These are phyloP conservation scores for Anoplopoma fimbria DNA, from an alignment of 2,113 vertebrate species.

Conservation along the genomic window DNA sequence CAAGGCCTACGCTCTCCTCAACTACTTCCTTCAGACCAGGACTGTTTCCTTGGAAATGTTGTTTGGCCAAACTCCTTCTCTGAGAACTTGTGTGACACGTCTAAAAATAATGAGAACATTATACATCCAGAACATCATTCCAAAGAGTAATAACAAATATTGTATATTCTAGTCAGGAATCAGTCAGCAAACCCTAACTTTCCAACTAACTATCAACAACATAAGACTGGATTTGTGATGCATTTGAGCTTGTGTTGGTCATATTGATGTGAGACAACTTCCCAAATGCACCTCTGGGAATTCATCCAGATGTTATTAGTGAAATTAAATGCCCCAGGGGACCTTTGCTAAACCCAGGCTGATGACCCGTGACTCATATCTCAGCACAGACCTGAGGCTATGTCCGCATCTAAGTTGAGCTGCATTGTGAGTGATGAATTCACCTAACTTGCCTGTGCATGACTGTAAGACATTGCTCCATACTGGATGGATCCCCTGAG, in stretches of 20 bases:
- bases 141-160: conserved; percentile 1
- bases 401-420: conserved; percentile 29
- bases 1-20: too few species aligned
- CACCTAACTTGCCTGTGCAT: neutral
- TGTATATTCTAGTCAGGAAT: neutral
- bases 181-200: neutral
- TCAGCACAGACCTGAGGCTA: neutral
- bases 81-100: neutral
- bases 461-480: neutral
- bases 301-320: neutral
- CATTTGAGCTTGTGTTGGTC: neutral
- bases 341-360: neutral
- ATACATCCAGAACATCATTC: neutral
- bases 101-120: neutral
- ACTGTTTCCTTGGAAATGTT: too few species aligned
- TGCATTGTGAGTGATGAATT: conserved; percentile 7
- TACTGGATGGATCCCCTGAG: neutral
- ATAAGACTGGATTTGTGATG: neutral
- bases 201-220: neutral
- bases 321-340: neutral
- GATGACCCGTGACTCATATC: conserved; percentile 47
- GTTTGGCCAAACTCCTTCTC: neutral
- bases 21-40: too few species aligned
- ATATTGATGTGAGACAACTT: neutral
- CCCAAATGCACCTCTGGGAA: neutral